Evolutionary conservation across 2,797 vertebrate genomes (phyloP).

Genomic region (Sparus aurata): DNA sequence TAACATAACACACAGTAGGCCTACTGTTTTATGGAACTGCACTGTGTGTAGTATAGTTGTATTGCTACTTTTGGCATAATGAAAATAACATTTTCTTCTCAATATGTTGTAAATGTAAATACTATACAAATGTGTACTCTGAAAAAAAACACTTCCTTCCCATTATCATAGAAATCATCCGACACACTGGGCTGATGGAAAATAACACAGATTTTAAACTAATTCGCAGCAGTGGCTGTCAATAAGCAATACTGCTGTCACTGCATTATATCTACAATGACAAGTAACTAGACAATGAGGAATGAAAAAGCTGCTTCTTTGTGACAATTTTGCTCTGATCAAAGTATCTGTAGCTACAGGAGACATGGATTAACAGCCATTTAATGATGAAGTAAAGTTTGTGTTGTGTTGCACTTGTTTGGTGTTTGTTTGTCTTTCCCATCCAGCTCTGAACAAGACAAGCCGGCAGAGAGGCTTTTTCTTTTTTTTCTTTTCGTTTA

Average conservation of each 20-base stretch:
- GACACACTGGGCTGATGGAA: constrained; percentile 34
- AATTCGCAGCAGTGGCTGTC: constrained; percentile 69
- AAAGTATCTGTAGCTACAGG: constrained; percentile 76
- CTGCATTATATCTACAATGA: constrained; percentile 58
- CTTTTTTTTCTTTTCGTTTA: constrained; percentile 36
- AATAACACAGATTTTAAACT: constrained; percentile 39
- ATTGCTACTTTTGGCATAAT: background rate
- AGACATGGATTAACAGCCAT: constrained; percentile 78
- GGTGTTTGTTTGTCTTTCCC: constrained; percentile 75
- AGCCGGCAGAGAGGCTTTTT: constrained; percentile 59
- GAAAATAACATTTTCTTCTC: background rate
- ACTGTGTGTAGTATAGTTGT: background rate
- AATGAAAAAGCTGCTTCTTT: constrained; percentile 59
- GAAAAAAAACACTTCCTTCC: constrained; percentile 1
- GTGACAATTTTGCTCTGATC: constrained; percentile 79
- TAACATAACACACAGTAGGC: background rate
- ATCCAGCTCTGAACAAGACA: constrained; percentile 77
- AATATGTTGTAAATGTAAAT: constrained; percentile 2
- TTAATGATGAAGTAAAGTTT: constrained; percentile 83
- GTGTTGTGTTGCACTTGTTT: constrained; percentile 74
- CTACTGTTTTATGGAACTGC: background rate
- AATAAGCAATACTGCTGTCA: constrained; percentile 66
- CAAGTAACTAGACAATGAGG: constrained; percentile 43
- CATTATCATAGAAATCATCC: constrained; percentile 26
- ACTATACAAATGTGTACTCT: background rate